These are phyloP conservation scores for Rostratula benghalensis DNA, from an alignment of 2,113 vertebrate species.

Conservation along the genomic window DNA sequence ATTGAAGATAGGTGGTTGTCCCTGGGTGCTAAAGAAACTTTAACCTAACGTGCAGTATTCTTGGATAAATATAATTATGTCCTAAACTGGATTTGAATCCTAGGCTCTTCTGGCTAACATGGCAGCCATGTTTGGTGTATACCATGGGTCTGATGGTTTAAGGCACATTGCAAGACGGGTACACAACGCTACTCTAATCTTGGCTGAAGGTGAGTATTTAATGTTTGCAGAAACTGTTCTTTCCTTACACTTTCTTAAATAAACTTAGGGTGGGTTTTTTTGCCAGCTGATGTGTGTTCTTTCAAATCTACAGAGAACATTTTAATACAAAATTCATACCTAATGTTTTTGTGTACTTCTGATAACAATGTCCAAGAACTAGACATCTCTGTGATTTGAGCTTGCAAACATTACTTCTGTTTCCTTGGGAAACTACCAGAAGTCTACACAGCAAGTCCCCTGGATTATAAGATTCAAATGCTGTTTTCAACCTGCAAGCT, in stretches of 20 bases:
- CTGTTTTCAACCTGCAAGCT: not conserved
- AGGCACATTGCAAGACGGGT: constrained; percentile 90
- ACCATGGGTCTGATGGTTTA: constrained; percentile 91
- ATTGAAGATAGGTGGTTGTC: not conserved
- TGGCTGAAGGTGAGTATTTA: constrained; percentile 87
- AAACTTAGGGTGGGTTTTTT: accelerated
- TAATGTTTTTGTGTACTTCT: not conserved
- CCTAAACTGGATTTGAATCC: constrained; percentile 3
- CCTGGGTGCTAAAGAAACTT: not conserved
- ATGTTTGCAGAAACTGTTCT: not conserved
- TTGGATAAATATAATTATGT: not conserved
- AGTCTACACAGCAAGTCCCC: not conserved
- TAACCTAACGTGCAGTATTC: not conserved
- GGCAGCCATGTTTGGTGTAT: constrained; percentile 93
- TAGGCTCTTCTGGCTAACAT: constrained; percentile 97
- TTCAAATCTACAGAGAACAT: not conserved
- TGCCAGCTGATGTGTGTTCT: not conserved
- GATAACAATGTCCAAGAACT: not conserved
- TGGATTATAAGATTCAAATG: not conserved
- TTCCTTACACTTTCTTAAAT: not conserved
- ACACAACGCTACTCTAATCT: constrained; percentile 89
- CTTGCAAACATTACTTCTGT: not conserved
- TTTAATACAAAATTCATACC: not conserved
- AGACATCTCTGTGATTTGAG: not conserved
- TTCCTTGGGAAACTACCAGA: not conserved